Evolutionary conservation across 2,888 invertebrate genomes (phyloP), one percentile per base, ranked within the genome.

Genomic region (Bhutanitis thaidina): DNA sequence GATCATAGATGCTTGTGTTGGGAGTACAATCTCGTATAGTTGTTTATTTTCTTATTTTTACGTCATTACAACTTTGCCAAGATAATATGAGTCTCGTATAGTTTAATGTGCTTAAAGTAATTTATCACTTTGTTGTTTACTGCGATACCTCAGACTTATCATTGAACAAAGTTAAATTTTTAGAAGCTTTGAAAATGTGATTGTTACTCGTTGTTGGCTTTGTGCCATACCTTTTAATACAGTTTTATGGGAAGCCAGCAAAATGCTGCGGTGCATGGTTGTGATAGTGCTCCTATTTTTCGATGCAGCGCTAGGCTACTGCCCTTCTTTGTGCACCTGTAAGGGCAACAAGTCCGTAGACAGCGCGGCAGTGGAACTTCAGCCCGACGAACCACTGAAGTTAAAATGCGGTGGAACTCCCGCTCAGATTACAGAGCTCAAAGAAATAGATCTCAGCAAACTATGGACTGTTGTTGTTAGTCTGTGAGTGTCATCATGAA

Each of bases 351-450:
- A 92, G 67, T 90, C 87, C 39, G 77, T 80, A 25, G 91, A 90
- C 56, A 89, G 90, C 49, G 77, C 80, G 56, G 80, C 79, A 53
- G 75, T 85, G 45, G 91, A 91, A 40, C 90, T 91, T 54, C 82
- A 81, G 54, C 87, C 91, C 3, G 91, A 90, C 0, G 92, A 93
- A 57, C 90, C 90, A 65, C 67, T 93, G 49, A 91, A 91, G 72
- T 83, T 93, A 49, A 91, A 90, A 69, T 94, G 94, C 70, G 92
- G 92, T 2, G 92, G 92, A 47, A 80, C 75, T 46, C 90, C 92
- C 16, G 86, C 91, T 52, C 90, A 90, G 56, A 90, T 93, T 54
- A 87, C 88, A 20, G 91, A 91, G 65, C 74, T 92, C 29, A 91
- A 92, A 58, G 92, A 92, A 69, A 85, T 94, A 59, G 91, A 93